phyloP scores from a whole-genome alignment of 2,888 invertebrate genomes.

The Platyscelio sp. region DNA sequence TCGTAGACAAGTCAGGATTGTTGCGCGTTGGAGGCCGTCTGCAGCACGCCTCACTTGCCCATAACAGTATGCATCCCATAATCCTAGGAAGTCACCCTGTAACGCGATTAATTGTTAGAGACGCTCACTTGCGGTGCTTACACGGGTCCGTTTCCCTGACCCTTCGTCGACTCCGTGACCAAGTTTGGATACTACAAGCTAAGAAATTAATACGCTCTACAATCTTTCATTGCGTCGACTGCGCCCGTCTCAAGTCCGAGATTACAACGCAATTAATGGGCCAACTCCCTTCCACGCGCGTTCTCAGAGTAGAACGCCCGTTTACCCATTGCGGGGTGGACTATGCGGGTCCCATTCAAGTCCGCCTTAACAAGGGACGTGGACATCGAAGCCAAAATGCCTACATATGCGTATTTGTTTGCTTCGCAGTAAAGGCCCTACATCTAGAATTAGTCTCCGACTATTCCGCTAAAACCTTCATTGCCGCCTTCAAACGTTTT shows the following conservation, averaged over 20 bases:
- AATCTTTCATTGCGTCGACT: background rate
- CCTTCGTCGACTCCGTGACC: background rate
- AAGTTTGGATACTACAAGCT: background rate
- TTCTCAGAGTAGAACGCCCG: background rate
- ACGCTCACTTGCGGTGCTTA: background rate
- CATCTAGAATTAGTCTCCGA: background rate
- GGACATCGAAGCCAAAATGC: background rate
- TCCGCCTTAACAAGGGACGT: background rate
- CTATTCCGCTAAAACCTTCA: background rate
- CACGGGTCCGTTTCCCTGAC: background rate
- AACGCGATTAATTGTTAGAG: background rate
- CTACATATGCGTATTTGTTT: background rate
- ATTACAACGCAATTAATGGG: background rate
- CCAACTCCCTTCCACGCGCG: background rate
- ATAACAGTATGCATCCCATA: background rate
- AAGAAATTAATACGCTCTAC: background rate
- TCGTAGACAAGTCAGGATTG: background rate
- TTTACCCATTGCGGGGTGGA: background rate
- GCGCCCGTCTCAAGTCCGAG: background rate
- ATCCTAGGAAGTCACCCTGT: constrained; percentile 8
- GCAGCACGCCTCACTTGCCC: background rate
- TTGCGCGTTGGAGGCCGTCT: background rate
- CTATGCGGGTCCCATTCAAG: background rate
- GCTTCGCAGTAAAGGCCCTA: background rate
- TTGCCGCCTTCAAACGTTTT: background rate